These are phyloP conservation scores for Bergia sp. DNA, from an alignment of 92 coral and sea anemone species.

Conservation along the genomic window DNA sequence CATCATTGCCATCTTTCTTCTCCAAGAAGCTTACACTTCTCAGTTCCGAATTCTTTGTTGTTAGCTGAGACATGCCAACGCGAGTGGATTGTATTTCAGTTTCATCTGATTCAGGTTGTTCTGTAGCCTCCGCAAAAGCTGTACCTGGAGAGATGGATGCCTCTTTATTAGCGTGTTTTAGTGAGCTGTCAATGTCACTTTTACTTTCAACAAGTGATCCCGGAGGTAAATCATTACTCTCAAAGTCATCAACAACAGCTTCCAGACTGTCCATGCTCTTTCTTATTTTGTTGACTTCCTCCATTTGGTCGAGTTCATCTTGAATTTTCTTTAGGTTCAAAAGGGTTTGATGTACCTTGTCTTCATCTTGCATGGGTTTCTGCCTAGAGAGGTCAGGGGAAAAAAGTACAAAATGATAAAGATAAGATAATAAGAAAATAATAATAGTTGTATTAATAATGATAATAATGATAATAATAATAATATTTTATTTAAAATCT, in stretches of 20 bases:
- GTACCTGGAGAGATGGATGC: not conserved
- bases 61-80: not conserved
- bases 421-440: no score
- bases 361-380: not conserved
- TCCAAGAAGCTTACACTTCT: not conserved
- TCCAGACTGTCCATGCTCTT: not conserved
- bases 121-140: not conserved
- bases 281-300: not conserved
- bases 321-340: not conserved
- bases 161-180: not conserved
- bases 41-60: not conserved
- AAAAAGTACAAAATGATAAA: no score
- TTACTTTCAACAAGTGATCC: not conserved
- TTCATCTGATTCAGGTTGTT: not conserved
- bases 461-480: no score
- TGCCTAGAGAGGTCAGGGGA: not conserved
- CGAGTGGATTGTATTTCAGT: not conserved
- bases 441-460: no score
- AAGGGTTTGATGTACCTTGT: not conserved
- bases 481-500: no score
- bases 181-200: not conserved
- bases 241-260: conserved; percentile 20
- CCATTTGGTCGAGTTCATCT: not conserved
- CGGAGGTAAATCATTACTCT: not conserved
- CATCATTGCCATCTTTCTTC: not conserved